Base-by-base conservation (phyloP, 2,888 invertebrate genomes). In the Ommatoiulus sabulosus region DNA sequence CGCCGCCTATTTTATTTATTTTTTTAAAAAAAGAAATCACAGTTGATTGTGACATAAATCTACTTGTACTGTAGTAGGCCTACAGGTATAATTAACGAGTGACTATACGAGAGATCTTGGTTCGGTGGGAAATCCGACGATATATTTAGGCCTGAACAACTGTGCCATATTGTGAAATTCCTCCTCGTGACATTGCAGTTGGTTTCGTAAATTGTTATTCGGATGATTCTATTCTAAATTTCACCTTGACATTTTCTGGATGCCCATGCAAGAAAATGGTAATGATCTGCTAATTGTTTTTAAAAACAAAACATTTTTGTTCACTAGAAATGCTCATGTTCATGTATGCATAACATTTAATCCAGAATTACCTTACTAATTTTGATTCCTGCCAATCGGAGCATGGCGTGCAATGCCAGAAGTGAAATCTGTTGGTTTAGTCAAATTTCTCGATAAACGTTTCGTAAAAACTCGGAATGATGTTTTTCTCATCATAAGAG, bases 41-140 rank as follows among this genome's bases (percentile, higher is more conserved):
- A 72, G 24, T 72, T 24, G 72, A 72, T 7, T 72, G 72, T 72
- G 72, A 20, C 72, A 72, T 72, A 72, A 72, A 72, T 72, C 72
- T 24, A 20, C 72, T 72, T 72, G 10, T 12, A 10, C 3, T 72
- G 48, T 35, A 35, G 72, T 72, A 20, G 24, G 8, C 8, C 72
- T 24, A 20, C 72, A 72, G 72, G 72, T 24, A 20, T 8, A 72
- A 72, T 24, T 24, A 72, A 72, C 72, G 72, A 72, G 72, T 10
- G 24, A 63, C 63, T 20, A 0, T 35, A 35, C 35, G 35, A 35
- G 35, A 35, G 35, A 35, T 35, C 35, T 72, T 72, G 52, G 12
- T 52, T 52, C 17, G 17, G 0, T 20, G 20, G 24, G 10, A 72
- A 20, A 24, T 72, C 12, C 24, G 72, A 72, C 72, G 1, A 72